A percentile compares a stretch with the other conserved stretches of the same genome.
Evolutionary conservation across 2,888 invertebrate genomes (phyloP).

Genomic region (Spodoptera exigua): DNA sequence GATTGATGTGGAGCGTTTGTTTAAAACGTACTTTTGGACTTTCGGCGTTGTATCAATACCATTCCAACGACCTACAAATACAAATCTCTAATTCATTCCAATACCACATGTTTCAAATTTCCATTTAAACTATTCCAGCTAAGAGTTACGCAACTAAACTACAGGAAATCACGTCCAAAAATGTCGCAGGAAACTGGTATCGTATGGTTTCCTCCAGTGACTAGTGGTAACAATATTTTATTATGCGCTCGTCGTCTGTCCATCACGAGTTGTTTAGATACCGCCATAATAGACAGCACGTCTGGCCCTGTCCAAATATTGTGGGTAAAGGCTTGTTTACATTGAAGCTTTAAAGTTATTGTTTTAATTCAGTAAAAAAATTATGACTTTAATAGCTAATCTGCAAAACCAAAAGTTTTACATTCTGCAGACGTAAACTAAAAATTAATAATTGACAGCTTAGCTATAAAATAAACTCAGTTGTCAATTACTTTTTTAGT

Average conservation of each 20-base stretch:
- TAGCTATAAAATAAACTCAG: too few species aligned
- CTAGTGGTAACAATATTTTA: conserved; percentile 65
- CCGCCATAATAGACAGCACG: conserved; percentile 46
- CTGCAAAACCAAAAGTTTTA: too few species aligned
- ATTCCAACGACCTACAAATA: conserved; percentile 10
- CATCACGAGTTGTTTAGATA: conserved; percentile 59
- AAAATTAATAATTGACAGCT: too few species aligned
- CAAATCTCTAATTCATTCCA: background rate
- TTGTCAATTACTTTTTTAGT: too few species aligned
- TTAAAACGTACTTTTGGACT: too few species aligned
- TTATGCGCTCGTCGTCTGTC: conserved; percentile 74
- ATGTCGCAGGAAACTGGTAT: conserved; percentile 76
- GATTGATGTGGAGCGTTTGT: too few species aligned
- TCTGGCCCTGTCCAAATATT: conserved; percentile 38
- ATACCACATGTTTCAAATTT: background rate
- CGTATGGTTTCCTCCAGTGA: conserved; percentile 68
- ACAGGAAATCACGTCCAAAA: conserved; percentile 81
- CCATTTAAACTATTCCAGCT: conserved; percentile 25
- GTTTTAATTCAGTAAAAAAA: too few species aligned
- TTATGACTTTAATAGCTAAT: too few species aligned
- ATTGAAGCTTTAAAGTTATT: background rate
- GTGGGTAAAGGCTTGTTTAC: conserved; percentile 13
- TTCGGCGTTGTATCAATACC: too few species aligned
- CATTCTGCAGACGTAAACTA: too few species aligned
- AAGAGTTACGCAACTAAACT: conserved; percentile 50